phyloP scores from a whole-genome alignment of 2,797 vertebrate genomes.

The Melanogrammus aeglefinus region DNA sequence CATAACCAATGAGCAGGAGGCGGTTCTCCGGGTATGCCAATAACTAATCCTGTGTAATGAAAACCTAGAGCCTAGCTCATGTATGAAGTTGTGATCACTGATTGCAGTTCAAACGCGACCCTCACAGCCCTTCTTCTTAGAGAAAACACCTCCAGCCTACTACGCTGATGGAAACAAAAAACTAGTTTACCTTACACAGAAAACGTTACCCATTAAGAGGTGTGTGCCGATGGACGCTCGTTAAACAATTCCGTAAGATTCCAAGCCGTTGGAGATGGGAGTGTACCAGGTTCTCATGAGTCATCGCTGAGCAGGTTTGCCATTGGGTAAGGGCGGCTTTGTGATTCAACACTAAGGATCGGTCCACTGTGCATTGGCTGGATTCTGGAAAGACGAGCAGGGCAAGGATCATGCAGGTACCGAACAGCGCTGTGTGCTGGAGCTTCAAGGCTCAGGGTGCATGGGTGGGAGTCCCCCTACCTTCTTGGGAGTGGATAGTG shows the following conservation, averaged over 20 bases:
- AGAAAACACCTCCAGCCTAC: neutral
- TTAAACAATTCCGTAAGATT: conserved; percentile 3
- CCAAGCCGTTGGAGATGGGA: neutral
- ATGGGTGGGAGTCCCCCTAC: conserved; percentile 30
- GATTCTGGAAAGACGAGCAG: conserved; percentile 51
- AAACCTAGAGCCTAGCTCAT: neutral
- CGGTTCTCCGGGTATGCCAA: neutral
- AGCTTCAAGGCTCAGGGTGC: neutral
- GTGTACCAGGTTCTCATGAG: conserved; percentile 49
- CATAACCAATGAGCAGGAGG: neutral
- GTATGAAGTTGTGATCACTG: neutral
- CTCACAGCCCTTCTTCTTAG: neutral
- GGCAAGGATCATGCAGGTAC: neutral
- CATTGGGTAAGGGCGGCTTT: conserved; percentile 39
- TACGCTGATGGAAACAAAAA: neutral
- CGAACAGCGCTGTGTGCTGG: neutral
- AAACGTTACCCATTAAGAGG: neutral
- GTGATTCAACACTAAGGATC: conserved; percentile 37
- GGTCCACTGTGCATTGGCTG: conserved; percentile 60
- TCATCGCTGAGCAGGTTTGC: conserved; percentile 32
- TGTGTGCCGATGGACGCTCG: neutral
- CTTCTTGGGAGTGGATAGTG: conserved; percentile 64
- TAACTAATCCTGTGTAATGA: neutral
- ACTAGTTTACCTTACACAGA: neutral
- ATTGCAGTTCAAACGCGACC: neutral